Percentiles rank a stretch among this genome's conserved stretches.
These are phyloP conservation scores for Callyntrura sp. DNA, from an alignment of 2,888 invertebrate genomes.

Conservation along the genomic window DNA sequence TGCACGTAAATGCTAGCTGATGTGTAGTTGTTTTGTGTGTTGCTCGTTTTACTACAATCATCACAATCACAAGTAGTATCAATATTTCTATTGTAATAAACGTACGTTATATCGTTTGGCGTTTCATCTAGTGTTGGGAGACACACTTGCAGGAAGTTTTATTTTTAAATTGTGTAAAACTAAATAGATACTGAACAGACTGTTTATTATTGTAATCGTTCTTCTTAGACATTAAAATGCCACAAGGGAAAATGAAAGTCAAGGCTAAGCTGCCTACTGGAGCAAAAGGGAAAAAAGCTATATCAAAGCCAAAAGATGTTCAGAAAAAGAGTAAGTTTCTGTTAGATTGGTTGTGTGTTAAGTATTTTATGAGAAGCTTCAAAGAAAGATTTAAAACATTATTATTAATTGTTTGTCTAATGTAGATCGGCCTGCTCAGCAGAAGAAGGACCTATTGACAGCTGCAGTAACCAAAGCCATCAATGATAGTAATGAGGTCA, in stretches of 20 bases:
- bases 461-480: constrained; percentile 75
- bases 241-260: constrained; percentile 77
- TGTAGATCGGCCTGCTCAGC: constrained; percentile 70
- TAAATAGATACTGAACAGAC: too few relatives aligned
- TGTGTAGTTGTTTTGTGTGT: too few relatives aligned
- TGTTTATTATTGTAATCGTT: too few relatives aligned
- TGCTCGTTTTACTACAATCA: too few relatives aligned
- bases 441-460: constrained; percentile 65
- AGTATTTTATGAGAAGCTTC: neutral
- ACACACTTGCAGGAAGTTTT: too few relatives aligned
- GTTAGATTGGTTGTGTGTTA: neutral
- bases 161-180: too few relatives aligned
- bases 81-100: too few relatives aligned
- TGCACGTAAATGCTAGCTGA: too few relatives aligned
- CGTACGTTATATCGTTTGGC: too few relatives aligned
- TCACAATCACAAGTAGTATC: too few relatives aligned
- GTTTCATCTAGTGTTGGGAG: too few relatives aligned
- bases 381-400: neutral
- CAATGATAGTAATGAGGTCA: constrained; percentile 67
- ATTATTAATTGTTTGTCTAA: too few relatives aligned
- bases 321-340: constrained; percentile 74
- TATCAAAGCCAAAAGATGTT: constrained; percentile 72
- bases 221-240: constrained; percentile 64
- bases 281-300: constrained; percentile 68
- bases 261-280: constrained; percentile 74